phyloP scores from a whole-genome alignment of 2,797 vertebrate species.

The Tadarida brasiliensis region DNA sequence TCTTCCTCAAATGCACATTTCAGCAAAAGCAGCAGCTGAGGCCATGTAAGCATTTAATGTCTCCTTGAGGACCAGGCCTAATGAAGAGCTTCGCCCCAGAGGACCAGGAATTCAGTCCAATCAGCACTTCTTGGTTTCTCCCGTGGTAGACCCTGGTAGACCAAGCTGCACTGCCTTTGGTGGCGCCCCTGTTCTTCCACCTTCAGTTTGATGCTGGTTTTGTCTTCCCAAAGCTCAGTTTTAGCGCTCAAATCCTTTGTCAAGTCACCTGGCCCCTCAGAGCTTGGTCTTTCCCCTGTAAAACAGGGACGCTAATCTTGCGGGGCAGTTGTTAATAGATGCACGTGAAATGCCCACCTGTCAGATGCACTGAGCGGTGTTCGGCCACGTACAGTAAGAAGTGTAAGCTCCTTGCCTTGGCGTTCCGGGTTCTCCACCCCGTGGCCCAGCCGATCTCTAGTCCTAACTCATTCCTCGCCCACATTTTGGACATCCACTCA shows the following conservation, averaged over 20 bases:
- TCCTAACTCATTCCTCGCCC: background rate
- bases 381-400: conserved; percentile 42
- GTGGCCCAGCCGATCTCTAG: background rate
- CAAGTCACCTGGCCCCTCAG: conserved; percentile 33
- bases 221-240: conserved; percentile 58
- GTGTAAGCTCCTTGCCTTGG: conserved; percentile 36
- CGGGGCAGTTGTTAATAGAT: conserved; percentile 36
- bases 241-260: conserved; percentile 35
- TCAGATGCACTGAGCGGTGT: conserved; percentile 48
- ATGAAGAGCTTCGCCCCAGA: conserved; percentile 33
- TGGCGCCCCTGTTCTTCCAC: background rate
- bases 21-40: conserved; percentile 41
- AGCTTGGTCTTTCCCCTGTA: conserved; percentile 33
- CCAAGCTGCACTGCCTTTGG: background rate
- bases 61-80: background rate
- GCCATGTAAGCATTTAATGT: conserved; percentile 38
- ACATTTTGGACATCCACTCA: background rate
- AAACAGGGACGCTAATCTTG: conserved; percentile 20
- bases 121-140: background rate
- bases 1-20: conserved; percentile 15
- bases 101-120: conserved; percentile 28
- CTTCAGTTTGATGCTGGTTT: conserved; percentile 38
- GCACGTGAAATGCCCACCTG: conserved; percentile 44
- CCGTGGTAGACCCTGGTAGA: background rate
- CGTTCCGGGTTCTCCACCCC: background rate